Base-by-base conservation (phyloP, 2,113 vertebrate genomes). In the Cynocephalus volans region DNA sequence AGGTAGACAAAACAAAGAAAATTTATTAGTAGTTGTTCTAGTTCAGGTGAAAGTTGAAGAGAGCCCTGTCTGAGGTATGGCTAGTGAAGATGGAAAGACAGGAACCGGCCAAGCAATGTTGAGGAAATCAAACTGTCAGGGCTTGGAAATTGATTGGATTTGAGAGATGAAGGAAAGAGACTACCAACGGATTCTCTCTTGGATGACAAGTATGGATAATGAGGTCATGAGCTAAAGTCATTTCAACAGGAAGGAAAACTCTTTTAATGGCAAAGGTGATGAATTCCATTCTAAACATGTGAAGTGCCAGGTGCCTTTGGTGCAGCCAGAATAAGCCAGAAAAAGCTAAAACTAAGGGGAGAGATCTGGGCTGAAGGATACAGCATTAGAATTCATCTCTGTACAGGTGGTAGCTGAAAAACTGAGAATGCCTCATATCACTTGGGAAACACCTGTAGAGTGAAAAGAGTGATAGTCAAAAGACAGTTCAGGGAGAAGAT, bases 221-320 rank as follows among this genome's bases (percentile, higher is more conserved):
- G 7, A 45, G 26, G 31, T 88, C 28, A 31, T 19, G 41, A 88
- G n/a, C 50, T 82, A 96, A 76, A 41, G 62, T 62, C 56, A 33
- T 93, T 31, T 92, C 52, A 56, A 69, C n/a, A 73, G 50, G 60
- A 95, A 26, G 17, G 73, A n/a, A 82, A 93, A 54, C 21, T 70
- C 91, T 67, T 93, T 80, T 88, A 73, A 52, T 86, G 92, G 86
- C 88, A 62, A 95, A 72, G 84, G 82, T 58, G n/a, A 56, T 19
- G 18, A 82, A 31, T 82, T 95, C 31, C 21, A 3, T 72, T 56
- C 24, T 73, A 88, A 95, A 93, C 2, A 33, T 48, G 8, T 45
- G 5, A 69, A 90, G 58, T 81, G 13, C 28, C 72, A 56, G 10
- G 7, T 95, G 65, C 48, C 86, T 85, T 81, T 77, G 52, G 48